Base-by-base conservation (phyloP, 1,140 invertebrate genomes). In the Trichonephila clavipes region DNA sequence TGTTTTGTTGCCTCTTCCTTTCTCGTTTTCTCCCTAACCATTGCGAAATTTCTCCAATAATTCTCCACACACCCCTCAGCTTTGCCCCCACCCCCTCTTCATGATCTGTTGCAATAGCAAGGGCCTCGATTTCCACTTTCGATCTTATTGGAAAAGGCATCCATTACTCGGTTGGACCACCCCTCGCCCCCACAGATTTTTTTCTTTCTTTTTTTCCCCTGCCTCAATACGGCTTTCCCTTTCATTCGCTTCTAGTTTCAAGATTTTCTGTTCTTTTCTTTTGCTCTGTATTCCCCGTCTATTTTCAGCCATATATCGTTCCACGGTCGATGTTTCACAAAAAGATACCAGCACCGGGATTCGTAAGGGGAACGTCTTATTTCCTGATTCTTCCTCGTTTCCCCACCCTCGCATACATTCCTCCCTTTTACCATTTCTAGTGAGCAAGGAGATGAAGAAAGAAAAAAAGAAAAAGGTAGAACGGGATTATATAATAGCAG, bases 81-180 rank as follows among this genome's bases (percentile, higher is more conserved):
- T n/a, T n/a, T 16, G 2, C 61, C 21, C 34, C 89, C 16, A 34
- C 62, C 89, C 16, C 59, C 64, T 2, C 72, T 90, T 69, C 72
- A 90, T 90, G 89, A 90, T 90, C 89, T 90, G 89, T 90, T 90
- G 72, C 89, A 89, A 89, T 89, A 89, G 64, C 88, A 77, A 14
- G 28, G 59, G 72, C 51, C 72, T 82, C 89, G 72, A 90, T 90
- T 82, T 90, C 89, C 89, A 82, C 89, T 82, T 90, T 90, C 89
- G 89, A 90, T 90, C 89, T 82, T 90, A 90, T 90, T 90, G 89
- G 89, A 90, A 90, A 90, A 90, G 18, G 89, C 89, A 90, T 90
- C 89, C 89, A 90, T 90, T 90, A 90, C 89, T 59, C 40, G 77
- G 51, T 62, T 44, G 51, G 40, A 82, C 83, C 83, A 44, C 58